phyloP scores from a whole-genome alignment of 1,140 invertebrate genomes.

The Drosophila paulistorum region DNA sequence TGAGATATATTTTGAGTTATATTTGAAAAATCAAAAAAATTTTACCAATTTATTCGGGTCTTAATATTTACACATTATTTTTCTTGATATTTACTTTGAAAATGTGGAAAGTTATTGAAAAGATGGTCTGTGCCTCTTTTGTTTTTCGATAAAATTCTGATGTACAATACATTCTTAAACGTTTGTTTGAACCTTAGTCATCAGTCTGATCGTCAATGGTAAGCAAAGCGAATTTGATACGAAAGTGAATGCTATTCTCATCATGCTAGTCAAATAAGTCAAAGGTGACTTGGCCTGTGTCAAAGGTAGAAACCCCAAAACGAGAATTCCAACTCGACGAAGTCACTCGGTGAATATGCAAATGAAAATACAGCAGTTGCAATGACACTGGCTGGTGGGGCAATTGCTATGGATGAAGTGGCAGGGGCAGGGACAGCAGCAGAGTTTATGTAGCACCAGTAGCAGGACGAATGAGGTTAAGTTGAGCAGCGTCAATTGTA shows the following conservation, averaged over 20 bases:
- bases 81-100: no score
- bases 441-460: not conserved
- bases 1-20: no score
- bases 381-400: not conserved
- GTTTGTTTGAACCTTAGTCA: no score
- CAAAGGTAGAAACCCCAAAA: conserved; percentile 55
- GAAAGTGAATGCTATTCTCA: not conserved
- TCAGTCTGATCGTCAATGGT: no score
- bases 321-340: conserved; percentile 42
- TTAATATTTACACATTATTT: no score
- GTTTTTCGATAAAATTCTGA: no score
- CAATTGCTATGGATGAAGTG: not conserved
- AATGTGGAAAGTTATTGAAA: no score
- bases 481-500: conserved; percentile 81
- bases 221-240: not conserved
- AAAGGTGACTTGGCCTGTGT: conserved; percentile 33
- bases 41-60: no score
- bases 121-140: no score
- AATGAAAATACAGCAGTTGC: conserved; percentile 67
- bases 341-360: conserved; percentile 68
- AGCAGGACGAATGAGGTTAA: conserved; percentile 76
- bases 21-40: no score
- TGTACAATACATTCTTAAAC: no score
- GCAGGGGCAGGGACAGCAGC: not conserved
- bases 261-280: conserved; percentile 4